These are phyloP conservation scores for Lasioglossum oenotherae DNA, from an alignment of 2,888 invertebrate genomes.

Conservation along the genomic window DNA sequence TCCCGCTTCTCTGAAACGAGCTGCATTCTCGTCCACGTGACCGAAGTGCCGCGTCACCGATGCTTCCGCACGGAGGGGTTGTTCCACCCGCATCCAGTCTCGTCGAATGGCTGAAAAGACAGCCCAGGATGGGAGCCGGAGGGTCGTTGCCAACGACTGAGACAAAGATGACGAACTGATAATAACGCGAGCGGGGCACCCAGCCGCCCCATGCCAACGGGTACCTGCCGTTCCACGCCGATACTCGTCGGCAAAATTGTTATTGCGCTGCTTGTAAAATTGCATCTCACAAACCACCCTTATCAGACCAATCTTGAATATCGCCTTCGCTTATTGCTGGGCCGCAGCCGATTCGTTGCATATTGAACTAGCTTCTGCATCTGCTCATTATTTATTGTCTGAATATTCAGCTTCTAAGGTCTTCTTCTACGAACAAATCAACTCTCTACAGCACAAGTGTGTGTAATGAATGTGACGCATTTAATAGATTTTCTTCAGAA, in stretches of 20 bases:
- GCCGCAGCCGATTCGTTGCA: background rate
- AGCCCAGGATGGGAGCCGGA: conserved; percentile 14
- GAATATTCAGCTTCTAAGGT: background rate
- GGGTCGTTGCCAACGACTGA: conserved; percentile 50
- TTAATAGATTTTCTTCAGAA: no score
- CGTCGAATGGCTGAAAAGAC: conserved; percentile 43
- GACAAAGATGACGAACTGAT: conserved; percentile 69
- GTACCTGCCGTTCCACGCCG: conserved; percentile 16
- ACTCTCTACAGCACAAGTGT: background rate
- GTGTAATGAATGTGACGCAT: no score
- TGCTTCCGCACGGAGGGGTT: conserved; percentile 25
- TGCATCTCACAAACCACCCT: conserved; percentile 47
- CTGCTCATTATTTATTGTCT: background rate
- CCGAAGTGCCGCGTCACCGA: conserved; percentile 43
- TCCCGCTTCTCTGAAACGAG: conserved; percentile 36
- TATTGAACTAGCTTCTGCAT: background rate
- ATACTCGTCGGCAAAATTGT: conserved; percentile 45
- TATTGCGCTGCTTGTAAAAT: conserved; percentile 57
- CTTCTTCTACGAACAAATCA: background rate
- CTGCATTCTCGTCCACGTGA: conserved; percentile 59
- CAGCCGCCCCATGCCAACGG: background rate
- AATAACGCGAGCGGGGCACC: conserved; percentile 52
- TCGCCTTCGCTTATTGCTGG: background rate
- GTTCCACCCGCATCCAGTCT: conserved; percentile 42
- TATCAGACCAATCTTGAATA: conserved; percentile 39